phyloP scores from a whole-genome alignment of 1,140 invertebrate species.

The Lordiphosa collinella region DNA sequence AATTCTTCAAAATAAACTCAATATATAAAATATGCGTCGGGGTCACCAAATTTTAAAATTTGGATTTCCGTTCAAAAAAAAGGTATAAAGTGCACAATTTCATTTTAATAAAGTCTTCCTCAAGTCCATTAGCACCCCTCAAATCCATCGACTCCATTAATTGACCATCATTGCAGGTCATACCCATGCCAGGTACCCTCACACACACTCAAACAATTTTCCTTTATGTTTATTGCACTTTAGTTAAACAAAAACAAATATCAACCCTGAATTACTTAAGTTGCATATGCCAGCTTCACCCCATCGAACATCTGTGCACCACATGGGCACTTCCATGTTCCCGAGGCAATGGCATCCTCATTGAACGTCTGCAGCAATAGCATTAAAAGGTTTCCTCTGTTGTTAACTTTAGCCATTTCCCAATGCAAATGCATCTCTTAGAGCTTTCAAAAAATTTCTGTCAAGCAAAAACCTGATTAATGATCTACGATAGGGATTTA shows the following conservation, averaged over 20 bases:
- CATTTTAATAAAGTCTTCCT: too few species aligned
- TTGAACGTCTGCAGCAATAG: constrained; percentile 43
- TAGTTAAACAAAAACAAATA: constrained; percentile 50
- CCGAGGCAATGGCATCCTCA: constrained; percentile 12
- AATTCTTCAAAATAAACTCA: too few species aligned
- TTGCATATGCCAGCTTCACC: background rate
- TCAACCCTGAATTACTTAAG: constrained; percentile 22
- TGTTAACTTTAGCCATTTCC: constrained; percentile 31
- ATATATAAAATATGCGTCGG: too few species aligned
- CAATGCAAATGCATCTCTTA: constrained; percentile 35
- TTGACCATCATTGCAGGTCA: background rate
- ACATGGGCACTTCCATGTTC: constrained; percentile 57
- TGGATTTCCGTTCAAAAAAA: too few species aligned
- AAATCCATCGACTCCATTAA: background rate
- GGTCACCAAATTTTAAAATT: too few species aligned
- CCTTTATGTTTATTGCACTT: constrained; percentile 48
- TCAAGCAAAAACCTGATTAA: constrained; percentile 59
- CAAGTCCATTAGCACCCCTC: too few species aligned
- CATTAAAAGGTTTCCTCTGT: constrained; percentile 16
- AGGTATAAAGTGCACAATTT: too few species aligned
- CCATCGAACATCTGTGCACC: constrained; percentile 47
- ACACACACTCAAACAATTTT: constrained; percentile 26
- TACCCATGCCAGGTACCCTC: constrained; percentile 14
- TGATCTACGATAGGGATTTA: constrained; percentile 62
- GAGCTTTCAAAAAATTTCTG: constrained; percentile 36